These are phyloP conservation scores for Pelobates cultripes DNA, from an alignment of 2,797 vertebrate species.

Conservation along the genomic window DNA sequence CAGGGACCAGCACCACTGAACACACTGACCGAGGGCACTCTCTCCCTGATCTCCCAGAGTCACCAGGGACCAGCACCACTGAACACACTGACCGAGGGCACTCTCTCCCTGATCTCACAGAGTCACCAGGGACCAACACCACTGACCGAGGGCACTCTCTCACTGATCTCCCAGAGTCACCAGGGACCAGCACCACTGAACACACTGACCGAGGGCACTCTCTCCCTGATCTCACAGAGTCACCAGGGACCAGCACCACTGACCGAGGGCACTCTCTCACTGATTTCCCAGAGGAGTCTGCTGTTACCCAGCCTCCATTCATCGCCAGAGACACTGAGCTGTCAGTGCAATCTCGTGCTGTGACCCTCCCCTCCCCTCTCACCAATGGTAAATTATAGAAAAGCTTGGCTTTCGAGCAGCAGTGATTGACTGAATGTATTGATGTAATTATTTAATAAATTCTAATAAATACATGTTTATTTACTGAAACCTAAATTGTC, in stretches of 20 bases:
- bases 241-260: not conserved
- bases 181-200: too few species aligned
- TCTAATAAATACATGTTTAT: too few species aligned
- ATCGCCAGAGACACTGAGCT: not conserved
- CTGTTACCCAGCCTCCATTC: not conserved
- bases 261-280: not conserved
- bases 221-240: not conserved
- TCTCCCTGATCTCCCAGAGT: not conserved
- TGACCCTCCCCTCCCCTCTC: not conserved
- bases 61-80: not conserved
- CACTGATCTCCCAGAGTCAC: not conserved
- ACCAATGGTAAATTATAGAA: not conserved
- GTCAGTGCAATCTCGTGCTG: not conserved
- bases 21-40: not conserved
- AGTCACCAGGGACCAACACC: too few species aligned
- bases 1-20: too few species aligned
- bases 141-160: not conserved
- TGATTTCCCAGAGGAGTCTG: not conserved
- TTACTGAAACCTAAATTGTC: too few species aligned
- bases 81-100: not conserved
- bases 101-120: not conserved
- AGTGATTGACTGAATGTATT: too few species aligned
- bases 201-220: not conserved
- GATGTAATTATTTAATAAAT: too few species aligned
- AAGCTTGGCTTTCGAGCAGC: too few species aligned